Evolutionary conservation across 2,888 invertebrate species (phyloP).

Genomic region (Drosophila subquinaria): DNA sequence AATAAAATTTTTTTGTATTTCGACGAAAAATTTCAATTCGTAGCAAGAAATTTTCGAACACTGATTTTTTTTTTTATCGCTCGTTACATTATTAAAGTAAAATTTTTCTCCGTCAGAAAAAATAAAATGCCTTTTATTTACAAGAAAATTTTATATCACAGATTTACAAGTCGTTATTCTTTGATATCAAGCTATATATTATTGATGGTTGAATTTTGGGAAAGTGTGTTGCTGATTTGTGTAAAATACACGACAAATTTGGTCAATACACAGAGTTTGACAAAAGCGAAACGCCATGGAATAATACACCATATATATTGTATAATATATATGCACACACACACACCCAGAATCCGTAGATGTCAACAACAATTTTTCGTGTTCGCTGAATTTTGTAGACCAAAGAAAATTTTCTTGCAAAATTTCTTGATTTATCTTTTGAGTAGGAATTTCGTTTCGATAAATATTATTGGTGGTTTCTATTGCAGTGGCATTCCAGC

Average conservation of each 20-base stretch:
- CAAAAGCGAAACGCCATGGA: background rate
- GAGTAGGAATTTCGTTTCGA: constrained; percentile 15
- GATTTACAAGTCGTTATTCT: too few species aligned
- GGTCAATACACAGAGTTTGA: background rate
- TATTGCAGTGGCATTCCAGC: constrained; percentile 51
- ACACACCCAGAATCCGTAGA: constrained; percentile 8
- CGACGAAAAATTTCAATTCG: too few species aligned
- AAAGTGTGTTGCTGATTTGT: background rate
- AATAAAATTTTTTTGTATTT: too few species aligned
- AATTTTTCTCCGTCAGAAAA: background rate
- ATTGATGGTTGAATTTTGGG: too few species aligned
- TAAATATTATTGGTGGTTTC: background rate
- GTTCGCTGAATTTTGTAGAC: constrained; percentile 26
- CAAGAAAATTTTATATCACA: too few species aligned
- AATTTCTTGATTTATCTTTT: constrained; percentile 1
- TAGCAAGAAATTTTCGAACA: too few species aligned
- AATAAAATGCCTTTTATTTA: too few species aligned
- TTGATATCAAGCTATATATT: too few species aligned
- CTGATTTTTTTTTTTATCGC: too few species aligned
- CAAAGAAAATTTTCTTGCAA: constrained; percentile 1
- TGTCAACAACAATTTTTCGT: background rate
- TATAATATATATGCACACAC: constrained; percentile 1
- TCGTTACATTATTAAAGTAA: background rate
- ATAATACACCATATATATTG: background rate
- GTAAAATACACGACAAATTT: background rate